Conservation (phyloP, 2,888 invertebrate genomes). For the Tolmerus cingulatus region DNA sequence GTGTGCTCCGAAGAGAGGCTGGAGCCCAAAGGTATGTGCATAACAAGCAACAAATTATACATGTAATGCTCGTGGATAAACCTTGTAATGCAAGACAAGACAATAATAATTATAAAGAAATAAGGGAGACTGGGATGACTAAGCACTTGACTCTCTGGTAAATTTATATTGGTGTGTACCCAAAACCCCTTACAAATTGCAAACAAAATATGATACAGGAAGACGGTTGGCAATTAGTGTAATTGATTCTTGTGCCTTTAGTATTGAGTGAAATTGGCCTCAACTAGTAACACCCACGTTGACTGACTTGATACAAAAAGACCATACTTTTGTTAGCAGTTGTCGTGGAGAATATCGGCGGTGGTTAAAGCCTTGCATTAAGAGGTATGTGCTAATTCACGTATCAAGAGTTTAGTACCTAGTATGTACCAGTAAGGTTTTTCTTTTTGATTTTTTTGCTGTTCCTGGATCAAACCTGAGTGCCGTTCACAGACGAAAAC, state of each 20-base stretch:
- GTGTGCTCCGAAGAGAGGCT: not conserved
- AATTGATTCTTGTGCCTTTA: not conserved
- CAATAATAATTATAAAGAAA: constrained; percentile 31
- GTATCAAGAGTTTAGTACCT: too few relatives aligned
- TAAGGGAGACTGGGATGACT: constrained; percentile 19
- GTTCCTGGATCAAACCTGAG: too few relatives aligned
- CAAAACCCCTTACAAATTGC: not conserved
- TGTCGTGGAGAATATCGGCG: too few relatives aligned
- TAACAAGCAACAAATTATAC: constrained; percentile 34
- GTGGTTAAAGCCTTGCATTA: too few relatives aligned
- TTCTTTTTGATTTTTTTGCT: too few relatives aligned
- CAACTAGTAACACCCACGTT: not conserved
- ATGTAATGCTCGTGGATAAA: constrained; percentile 29
- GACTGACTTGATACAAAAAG: not conserved
- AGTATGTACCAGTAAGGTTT: too few relatives aligned
- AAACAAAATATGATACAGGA: not conserved
- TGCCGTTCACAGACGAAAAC: too few relatives aligned
- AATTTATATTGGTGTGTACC: not conserved
- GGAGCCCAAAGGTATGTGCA: constrained; percentile 30
- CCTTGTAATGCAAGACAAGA: not conserved
- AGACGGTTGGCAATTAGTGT: not conserved
- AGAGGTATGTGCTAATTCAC: too few relatives aligned
- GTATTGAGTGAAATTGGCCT: not conserved
- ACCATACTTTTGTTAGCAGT: too few relatives aligned
- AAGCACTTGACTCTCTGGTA: constrained; percentile 1